These are phyloP conservation scores for Allygus modestus DNA, from an alignment of 2,888 invertebrate species.

Conservation along the genomic window DNA sequence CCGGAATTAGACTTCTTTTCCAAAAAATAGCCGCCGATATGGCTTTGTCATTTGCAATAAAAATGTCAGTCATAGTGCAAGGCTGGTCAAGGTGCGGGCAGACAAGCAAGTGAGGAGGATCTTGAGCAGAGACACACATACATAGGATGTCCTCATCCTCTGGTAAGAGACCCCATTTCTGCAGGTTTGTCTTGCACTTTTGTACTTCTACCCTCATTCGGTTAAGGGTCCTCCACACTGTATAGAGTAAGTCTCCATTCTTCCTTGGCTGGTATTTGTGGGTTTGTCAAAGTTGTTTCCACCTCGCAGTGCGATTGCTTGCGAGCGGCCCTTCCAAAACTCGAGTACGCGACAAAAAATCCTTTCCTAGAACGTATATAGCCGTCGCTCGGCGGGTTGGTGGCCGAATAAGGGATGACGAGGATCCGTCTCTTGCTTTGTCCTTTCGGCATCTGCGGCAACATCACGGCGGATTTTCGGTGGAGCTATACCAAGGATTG, in stretches of 20 bases:
- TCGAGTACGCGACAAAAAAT: neutral
- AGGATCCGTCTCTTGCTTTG: conserved; percentile 12
- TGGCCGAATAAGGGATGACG: conserved; percentile 30
- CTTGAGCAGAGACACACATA: neutral
- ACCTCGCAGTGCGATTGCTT: neutral
- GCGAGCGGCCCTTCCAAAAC: neutral
- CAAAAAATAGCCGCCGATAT: neutral
- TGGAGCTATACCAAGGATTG: conserved; percentile 34
- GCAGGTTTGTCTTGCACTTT: conserved; percentile 57
- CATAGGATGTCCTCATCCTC: conserved; percentile 21
- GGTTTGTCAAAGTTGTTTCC: conserved; percentile 11
- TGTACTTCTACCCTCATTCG: conserved; percentile 40
- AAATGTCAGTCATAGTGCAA: neutral
- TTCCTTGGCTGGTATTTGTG: conserved; percentile 10
- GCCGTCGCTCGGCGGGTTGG: conserved; percentile 9
- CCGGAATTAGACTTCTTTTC: neutral
- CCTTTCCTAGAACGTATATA: neutral
- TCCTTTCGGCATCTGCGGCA: conserved; percentile 58
- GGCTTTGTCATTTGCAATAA: conserved; percentile 6
- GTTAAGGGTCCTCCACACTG: conserved; percentile 56
- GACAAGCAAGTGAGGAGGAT: neutral
- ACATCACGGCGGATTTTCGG: conserved; percentile 58
- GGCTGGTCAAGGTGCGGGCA: neutral
- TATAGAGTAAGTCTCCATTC: conserved; percentile 7
- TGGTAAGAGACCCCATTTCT: conserved; percentile 17